Evolutionary conservation across 2,888 invertebrate species (phyloP).

Genomic region (Dicranocentrus wangi): DNA sequence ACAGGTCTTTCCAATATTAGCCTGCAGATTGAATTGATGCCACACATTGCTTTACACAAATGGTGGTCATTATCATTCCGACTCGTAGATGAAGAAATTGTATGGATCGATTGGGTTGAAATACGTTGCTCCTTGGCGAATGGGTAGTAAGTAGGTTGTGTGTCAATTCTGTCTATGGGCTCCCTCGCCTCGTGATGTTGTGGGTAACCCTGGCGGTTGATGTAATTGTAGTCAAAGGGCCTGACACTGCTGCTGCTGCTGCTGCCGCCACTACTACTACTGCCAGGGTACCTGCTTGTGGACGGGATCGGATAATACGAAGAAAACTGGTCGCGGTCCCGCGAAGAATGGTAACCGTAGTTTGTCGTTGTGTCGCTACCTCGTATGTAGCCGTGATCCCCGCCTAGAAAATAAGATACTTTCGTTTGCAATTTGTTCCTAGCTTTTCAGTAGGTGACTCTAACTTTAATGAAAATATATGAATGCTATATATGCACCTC

Average conservation of each 20-base stretch:
- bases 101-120: constrained; percentile 20
- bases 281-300: constrained; percentile 12
- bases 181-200: constrained; percentile 23
- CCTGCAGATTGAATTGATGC: constrained; percentile 69
- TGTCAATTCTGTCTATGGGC: constrained; percentile 22
- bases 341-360: constrained; percentile 32
- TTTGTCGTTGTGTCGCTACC: not conserved
- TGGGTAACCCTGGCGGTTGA: constrained; percentile 40
- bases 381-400: not conserved
- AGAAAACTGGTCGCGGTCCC: constrained; percentile 36
- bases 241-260: not conserved
- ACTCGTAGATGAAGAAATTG: constrained; percentile 15
- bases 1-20: constrained; percentile 62
- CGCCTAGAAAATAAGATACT: not conserved
- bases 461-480: too few relatives aligned
- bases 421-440: too few relatives aligned
- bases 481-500: too few relatives aligned
- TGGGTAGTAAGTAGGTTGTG: not conserved
- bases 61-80: constrained; percentile 34
- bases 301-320: constrained; percentile 35
- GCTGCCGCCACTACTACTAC: not conserved
- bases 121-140: constrained; percentile 39
- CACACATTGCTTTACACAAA: constrained; percentile 68
- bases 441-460: too few relatives aligned
- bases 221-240: constrained; percentile 27